phyloP scores from a whole-genome alignment of 2,113 vertebrate genomes.

The Sorex araneus region DNA sequence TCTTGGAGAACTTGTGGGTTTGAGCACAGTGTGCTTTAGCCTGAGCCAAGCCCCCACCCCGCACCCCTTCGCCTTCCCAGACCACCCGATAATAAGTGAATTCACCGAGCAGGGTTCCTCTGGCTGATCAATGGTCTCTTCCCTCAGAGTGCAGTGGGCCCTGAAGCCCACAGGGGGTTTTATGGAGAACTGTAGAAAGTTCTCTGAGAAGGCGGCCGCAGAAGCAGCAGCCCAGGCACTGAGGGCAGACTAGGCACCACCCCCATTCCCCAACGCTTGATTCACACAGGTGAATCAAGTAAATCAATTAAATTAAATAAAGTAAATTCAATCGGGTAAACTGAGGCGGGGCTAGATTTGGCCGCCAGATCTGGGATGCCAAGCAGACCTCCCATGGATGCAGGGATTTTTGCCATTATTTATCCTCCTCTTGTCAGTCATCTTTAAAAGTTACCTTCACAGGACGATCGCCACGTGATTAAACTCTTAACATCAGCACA shows the following conservation, averaged over 20 bases:
- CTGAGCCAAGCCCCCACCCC: not conserved
- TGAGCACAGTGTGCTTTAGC: slow-evolving; percentile 17
- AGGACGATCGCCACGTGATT: not conserved
- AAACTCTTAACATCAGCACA: slow-evolving; percentile 1
- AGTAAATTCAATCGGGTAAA: no score
- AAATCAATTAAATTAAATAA: no score
- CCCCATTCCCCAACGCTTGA: not conserved
- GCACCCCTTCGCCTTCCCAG: not conserved
- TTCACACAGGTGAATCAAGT: not conserved
- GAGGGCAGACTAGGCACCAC: not conserved
- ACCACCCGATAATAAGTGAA: no score
- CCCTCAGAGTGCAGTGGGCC: no score
- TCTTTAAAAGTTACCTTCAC: slow-evolving; percentile 26
- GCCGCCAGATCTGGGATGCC: not conserved
- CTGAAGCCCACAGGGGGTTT: not conserved
- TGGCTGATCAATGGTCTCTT: not conserved
- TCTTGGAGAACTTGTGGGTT: slow-evolving; percentile 6
- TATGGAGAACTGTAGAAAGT: not conserved
- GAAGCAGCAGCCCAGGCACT: not conserved
- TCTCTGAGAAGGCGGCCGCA: not conserved
- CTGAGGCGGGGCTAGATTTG: not conserved
- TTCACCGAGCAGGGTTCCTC: not conserved
- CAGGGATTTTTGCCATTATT: not conserved
- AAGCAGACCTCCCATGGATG: not conserved
- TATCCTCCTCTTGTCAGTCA: slow-evolving; percentile 8